These are phyloP conservation scores for Pitta sordida DNA, from an alignment of 2,113 vertebrate species.

Conservation along the genomic window DNA sequence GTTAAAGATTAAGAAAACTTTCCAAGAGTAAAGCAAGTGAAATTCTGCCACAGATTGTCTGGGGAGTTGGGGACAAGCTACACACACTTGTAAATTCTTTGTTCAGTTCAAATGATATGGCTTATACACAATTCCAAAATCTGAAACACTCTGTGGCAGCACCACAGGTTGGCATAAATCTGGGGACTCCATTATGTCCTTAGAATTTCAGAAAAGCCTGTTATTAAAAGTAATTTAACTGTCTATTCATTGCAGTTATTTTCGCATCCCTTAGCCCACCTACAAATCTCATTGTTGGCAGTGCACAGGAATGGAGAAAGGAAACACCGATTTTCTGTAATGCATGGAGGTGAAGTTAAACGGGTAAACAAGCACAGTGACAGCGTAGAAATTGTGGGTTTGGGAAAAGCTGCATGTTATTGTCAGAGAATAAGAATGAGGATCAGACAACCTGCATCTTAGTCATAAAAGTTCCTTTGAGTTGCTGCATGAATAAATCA, in stretches of 20 bases:
- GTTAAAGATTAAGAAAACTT: background rate
- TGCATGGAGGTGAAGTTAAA: background rate
- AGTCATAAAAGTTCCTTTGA: background rate
- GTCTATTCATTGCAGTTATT: background rate
- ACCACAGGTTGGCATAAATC: background rate
- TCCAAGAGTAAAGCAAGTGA: background rate
- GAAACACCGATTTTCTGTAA: background rate
- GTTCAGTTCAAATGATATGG: background rate
- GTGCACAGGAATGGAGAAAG: accelerated
- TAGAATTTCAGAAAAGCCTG: background rate
- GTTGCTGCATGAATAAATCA: background rate
- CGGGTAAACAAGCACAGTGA: background rate
- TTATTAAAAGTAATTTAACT: background rate
- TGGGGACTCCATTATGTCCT: background rate
- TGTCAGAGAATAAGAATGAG: background rate
- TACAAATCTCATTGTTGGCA: background rate
- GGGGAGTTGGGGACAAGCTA: background rate
- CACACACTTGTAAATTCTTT: background rate
- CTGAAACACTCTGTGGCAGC: background rate
- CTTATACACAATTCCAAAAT: background rate
- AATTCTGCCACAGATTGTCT: background rate
- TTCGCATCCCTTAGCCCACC: background rate
- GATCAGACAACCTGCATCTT: background rate
- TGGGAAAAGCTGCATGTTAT: background rate
- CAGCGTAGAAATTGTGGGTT: background rate